These are phyloP conservation scores for Ceuthmochares aereus DNA, from an alignment of 2,113 vertebrate genomes.

Conservation along the genomic window DNA sequence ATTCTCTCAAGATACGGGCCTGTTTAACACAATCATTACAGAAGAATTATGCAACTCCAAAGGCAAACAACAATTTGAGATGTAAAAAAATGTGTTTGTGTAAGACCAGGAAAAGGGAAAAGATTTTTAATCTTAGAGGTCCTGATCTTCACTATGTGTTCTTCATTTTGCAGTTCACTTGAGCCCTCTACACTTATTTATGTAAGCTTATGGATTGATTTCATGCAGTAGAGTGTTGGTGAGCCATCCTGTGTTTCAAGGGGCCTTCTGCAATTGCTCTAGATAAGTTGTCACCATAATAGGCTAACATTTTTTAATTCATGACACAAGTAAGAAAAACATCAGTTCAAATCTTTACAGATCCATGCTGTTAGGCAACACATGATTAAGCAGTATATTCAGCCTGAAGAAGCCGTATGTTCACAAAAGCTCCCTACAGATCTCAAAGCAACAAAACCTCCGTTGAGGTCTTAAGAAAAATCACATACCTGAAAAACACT, in stretches of 20 bases:
- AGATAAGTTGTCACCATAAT: background rate
- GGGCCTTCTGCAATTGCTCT: background rate
- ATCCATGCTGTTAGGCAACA: background rate
- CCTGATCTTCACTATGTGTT: background rate
- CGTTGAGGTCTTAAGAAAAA: background rate
- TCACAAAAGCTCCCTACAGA: background rate
- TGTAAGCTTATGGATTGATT: background rate
- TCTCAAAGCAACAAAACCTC: constrained; percentile 4
- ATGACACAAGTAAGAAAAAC: background rate
- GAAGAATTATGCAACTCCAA: background rate
- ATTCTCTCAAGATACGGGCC: background rate
- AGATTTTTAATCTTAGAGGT: background rate
- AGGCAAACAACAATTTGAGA: background rate
- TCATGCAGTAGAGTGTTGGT: background rate
- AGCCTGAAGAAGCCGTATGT: background rate
- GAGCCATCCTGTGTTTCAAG: background rate
- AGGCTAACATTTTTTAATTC: background rate
- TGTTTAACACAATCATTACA: background rate
- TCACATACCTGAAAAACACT: background rate
- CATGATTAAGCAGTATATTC: constrained; percentile 7
- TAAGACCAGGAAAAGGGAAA: background rate
- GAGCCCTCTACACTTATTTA: background rate
- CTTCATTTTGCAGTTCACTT: background rate
- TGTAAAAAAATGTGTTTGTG: background rate
- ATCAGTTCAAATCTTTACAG: background rate